Evolutionary conservation across 2,888 invertebrate species (phyloP).

Genomic region (Scaptodrosophila latifasciaeformis): DNA sequence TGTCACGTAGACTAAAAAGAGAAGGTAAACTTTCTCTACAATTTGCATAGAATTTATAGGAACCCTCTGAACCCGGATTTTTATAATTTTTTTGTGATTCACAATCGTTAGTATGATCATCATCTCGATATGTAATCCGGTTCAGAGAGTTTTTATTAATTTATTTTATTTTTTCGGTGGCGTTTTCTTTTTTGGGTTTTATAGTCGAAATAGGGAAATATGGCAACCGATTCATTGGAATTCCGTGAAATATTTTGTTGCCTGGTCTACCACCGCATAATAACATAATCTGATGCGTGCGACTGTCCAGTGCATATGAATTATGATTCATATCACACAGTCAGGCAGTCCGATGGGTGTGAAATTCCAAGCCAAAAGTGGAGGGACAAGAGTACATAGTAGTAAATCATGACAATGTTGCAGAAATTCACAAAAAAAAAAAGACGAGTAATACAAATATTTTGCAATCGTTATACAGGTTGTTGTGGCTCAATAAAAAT

Average conservation of each 20-base stretch:
- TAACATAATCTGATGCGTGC: conserved; percentile 21
- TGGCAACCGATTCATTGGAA: not conserved
- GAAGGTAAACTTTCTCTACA: too few relatives aligned
- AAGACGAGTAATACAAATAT: too few relatives aligned
- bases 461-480: too few relatives aligned
- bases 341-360: not conserved
- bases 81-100: too few relatives aligned
- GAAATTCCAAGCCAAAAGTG: not conserved
- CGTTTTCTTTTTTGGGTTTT: not conserved
- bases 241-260: not conserved
- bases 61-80: too few relatives aligned
- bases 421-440: too few relatives aligned
- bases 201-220: not conserved
- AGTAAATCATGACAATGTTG: not conserved
- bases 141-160: conserved; percentile 14
- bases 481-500: too few relatives aligned
- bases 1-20: too few relatives aligned
- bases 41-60: too few relatives aligned
- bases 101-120: conserved; percentile 39
- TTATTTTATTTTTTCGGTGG: not conserved
- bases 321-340: conserved; percentile 5
- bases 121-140: conserved; percentile 32
- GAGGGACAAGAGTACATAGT: not conserved
- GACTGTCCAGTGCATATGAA: conserved; percentile 10
- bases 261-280: conserved; percentile 10